These are phyloP conservation scores for Dicerorhinus sumatrensis DNA, from an alignment of 2,113 vertebrate species.

Conservation along the genomic window DNA sequence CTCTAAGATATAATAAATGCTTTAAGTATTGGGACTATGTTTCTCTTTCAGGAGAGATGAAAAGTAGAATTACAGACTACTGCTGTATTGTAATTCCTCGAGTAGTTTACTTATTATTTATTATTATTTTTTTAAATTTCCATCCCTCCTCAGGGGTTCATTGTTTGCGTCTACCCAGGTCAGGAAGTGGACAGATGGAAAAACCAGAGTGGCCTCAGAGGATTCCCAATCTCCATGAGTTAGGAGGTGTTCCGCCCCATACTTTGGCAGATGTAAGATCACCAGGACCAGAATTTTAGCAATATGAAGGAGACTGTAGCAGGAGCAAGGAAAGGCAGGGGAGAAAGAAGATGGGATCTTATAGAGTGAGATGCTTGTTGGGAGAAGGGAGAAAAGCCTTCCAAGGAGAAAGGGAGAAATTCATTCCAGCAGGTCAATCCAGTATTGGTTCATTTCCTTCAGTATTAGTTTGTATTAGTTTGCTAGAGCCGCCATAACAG, in stretches of 20 bases:
- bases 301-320: background rate
- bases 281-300: background rate
- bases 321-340: slow-evolving; percentile 11
- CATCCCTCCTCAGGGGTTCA: background rate
- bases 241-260: background rate
- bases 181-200: background rate
- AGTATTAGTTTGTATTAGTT: background rate
- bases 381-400: background rate
- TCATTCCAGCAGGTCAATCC: background rate
- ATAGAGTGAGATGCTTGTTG: background rate
- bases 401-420: too few relatives aligned
- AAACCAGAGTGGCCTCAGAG: background rate
- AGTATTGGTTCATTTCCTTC: background rate
- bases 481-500: background rate
- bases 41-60: slow-evolving; percentile 49
- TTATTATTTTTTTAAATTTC: background rate
- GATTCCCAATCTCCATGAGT: background rate
- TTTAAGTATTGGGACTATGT: background rate
- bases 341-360: background rate
- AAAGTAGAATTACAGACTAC: slow-evolving; percentile 40
- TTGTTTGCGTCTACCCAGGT: background rate
- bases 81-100: slow-evolving; percentile 18
- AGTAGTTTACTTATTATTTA: slow-evolving; percentile 33
- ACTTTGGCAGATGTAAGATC: background rate
- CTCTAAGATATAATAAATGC: slow-evolving; percentile 71